Evolutionary conservation across 2,797 vertebrate genomes (phyloP), one percentile per base, ranked within the genome.

Genomic region (Tiaroga cobitis): DNA sequence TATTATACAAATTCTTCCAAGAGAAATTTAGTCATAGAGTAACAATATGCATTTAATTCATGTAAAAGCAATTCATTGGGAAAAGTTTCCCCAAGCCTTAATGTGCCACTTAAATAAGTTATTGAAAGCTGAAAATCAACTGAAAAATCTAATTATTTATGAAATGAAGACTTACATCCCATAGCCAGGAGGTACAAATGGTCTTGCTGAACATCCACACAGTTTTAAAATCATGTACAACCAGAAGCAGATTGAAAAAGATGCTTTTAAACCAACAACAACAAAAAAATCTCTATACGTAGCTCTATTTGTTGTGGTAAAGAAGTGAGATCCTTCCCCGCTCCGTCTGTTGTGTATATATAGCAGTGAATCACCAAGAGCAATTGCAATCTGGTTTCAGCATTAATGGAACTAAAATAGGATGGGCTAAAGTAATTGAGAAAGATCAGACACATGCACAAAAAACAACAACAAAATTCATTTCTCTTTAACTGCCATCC

Each of bases 361-460:
- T 34, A 74, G 67, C 8, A 51, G 75, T 91, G 92, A 92, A 84
- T 92, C 92, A 92, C 65, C 85, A 83, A 83, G 79, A 92, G 89
- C 87, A 91, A 88, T 87, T 88, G 70, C 81, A 83, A 87, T 68
- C 80, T 69, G 68, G 87, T 88, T 93, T 93, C 90, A 89, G 88
- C 72, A 56, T 70, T 29, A 76, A 85, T 81, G 79, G 74, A 90
- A 85, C 89, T 87, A 83, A 72, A 92, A 70, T 39, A 68, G 82
- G 83, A 72, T 79, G 19, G 37, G 16, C n/a, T 69, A 51, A 65
- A 34, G 54, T 51, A 65, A 49, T 49, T 49, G 11, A 65, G 1
- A 41, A 29, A 19, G 15, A 59, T n/a, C 11, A 77, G 37, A 59
- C 51, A n/a, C 19, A 37, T 15, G 24, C 4, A 6, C 6, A 9